Evolutionary conservation across 1,140 invertebrate genomes (phyloP).

Genomic region (Trichonephila clavipes): DNA sequence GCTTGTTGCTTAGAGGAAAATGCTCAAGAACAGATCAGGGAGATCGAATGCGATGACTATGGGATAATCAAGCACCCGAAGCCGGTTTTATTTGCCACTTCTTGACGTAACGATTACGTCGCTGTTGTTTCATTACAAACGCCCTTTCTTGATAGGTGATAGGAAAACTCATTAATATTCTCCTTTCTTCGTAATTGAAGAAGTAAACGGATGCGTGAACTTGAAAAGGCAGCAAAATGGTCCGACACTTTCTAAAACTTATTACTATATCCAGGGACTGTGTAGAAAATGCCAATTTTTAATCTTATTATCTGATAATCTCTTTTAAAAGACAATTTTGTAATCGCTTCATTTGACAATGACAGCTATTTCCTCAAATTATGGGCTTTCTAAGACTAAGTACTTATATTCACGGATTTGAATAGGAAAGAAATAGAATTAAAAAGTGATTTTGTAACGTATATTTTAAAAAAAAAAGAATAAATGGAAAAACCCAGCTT

Average conservation of each 20-base stretch:
- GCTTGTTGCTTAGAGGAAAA: background rate
- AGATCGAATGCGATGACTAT: background rate
- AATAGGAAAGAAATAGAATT: too few relatives aligned
- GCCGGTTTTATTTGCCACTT: background rate
- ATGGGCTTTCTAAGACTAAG: too few relatives aligned
- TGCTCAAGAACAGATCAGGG: background rate
- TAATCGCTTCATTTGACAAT: too few relatives aligned
- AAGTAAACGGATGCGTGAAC: conserved; percentile 11
- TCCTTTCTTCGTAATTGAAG: background rate
- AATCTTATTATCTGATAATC: background rate
- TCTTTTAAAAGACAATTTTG: too few relatives aligned
- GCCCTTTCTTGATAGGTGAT: background rate
- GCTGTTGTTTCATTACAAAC: background rate
- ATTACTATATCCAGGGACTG: background rate
- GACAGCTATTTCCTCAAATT: too few relatives aligned
- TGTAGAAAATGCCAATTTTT: background rate
- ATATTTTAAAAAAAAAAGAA: too few relatives aligned
- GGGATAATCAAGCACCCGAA: background rate
- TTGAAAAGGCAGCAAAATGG: background rate
- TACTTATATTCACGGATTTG: too few relatives aligned
- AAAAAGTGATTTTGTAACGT: too few relatives aligned
- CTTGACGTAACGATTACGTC: background rate
- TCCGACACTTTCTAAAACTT: background rate
- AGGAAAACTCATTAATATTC: background rate
- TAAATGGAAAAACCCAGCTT: too few relatives aligned